Evolutionary conservation across 2,113 vertebrate genomes (phyloP).

Genomic region (Oplegnathus fasciatus): DNA sequence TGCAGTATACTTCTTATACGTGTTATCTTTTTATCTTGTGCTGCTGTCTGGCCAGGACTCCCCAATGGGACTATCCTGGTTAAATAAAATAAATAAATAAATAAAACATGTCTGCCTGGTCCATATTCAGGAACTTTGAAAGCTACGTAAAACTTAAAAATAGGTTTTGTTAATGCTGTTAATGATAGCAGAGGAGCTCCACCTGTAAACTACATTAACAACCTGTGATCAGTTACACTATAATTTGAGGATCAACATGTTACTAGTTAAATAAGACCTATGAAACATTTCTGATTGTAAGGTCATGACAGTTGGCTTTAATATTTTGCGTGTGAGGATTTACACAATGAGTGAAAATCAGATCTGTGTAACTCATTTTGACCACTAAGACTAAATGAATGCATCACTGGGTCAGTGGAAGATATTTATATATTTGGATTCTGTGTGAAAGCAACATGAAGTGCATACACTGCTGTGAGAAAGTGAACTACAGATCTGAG

Average conservation of each 20-base stretch:
- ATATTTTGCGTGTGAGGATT: neutral
- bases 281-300: neutral
- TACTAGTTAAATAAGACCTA: neutral
- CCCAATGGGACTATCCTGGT: no score
- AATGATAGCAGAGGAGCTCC: neutral
- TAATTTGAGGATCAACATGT: neutral
- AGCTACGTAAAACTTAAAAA: no score
- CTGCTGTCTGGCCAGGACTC: no score
- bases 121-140: no score
- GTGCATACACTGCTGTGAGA: neutral
- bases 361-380: neutral
- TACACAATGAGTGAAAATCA: neutral
- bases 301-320: neutral
- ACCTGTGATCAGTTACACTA: no score
- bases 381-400: neutral
- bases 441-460: neutral
- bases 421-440: neutral
- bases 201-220: neutral
- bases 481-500: no score
- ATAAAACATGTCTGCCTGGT: no score
- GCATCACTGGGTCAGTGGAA: neutral
- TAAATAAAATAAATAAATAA: no score
- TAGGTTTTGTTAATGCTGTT: no score
- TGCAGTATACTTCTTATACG: no score
- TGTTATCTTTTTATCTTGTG: no score